Conservation (phyloP, 1,140 invertebrate species). For the Galleria mellonella region DNA sequence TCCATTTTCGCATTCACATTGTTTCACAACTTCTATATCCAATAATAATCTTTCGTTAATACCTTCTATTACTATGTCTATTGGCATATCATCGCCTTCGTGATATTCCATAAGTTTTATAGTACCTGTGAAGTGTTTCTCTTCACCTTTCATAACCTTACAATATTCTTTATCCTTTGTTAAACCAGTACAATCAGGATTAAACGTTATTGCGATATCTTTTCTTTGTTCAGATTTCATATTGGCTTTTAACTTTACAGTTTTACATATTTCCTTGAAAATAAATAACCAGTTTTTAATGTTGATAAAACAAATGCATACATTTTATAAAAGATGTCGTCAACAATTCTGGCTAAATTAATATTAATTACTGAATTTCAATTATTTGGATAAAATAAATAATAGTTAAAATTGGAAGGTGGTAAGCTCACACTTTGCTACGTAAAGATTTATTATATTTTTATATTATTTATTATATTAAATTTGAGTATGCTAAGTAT, state of each 20-base stretch:
- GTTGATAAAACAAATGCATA: neutral
- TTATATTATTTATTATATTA: too few relatives aligned
- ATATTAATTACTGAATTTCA: too few relatives aligned
- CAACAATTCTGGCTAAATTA: too few relatives aligned
- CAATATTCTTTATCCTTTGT: constrained; percentile 12
- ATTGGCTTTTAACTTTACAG: constrained; percentile 28
- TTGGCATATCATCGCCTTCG: constrained; percentile 9
- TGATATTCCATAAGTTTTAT: constrained; percentile 25
- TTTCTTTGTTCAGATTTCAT: constrained; percentile 13
- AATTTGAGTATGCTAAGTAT: too few relatives aligned
- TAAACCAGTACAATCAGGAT: constrained; percentile 21
- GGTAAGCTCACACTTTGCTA: too few relatives aligned
- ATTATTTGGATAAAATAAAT: too few relatives aligned
- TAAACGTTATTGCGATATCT: constrained; percentile 22
- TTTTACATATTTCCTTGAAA: constrained; percentile 27
- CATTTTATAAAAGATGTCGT: too few relatives aligned
- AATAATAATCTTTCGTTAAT: constrained; percentile 83
- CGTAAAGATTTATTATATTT: too few relatives aligned
- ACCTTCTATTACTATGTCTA: constrained; percentile 70
- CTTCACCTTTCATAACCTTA: constrained; percentile 19
- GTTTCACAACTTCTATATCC: constrained; percentile 83
- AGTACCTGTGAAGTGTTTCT: constrained; percentile 22
- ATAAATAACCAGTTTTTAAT: constrained; percentile 2
- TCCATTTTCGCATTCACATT: constrained; percentile 76
- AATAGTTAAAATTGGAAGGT: too few relatives aligned